Evolutionary conservation across 1,140 invertebrate species (phyloP), one percentile per base, ranked within the genome.

Genomic region (Geopemphigus sp.): DNA sequence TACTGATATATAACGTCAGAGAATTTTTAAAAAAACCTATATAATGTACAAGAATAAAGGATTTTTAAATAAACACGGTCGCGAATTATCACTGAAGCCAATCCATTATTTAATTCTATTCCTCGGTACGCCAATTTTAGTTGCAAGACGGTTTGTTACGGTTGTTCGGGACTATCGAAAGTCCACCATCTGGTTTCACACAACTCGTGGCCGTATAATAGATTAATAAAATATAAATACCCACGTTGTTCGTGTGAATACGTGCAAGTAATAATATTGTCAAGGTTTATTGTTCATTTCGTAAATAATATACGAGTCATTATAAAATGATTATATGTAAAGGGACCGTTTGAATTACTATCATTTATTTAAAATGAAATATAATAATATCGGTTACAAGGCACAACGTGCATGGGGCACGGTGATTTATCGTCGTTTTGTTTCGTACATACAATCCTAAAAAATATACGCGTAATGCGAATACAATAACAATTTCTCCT

Each of bases 291-390:
- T 12, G 53, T 56, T 22, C 19, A 19, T 56, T 56, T 22, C 19
- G 54, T 45, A 11, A 17, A 61, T 19, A 26, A 61, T 61, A 17
- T 26, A 12, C 14, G 47, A 29, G 32, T 47, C 39, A n/a, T 68
- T 68, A 47, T 47, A 68, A 68, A 47, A 68, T 47, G 19, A 68
- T 66, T 45, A 66, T 68, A 68, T 24, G 12, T 39, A 68, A 14
- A 47, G 39, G 22, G 22, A 50, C 39, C n/a, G 22, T 47, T 68
- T 1, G 39, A 68, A 47, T 68, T 32, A 39, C 32, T 39, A 19
- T 61, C 29, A 29, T 54, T 59, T 24, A 47, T 68, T 22, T 17
- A 24, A 66, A 64, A n/a, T 22, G 12, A 47, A 68, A 68, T 68
- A 22, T 68, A 64, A 68, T 68, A 68, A 39, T 68, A 10, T 64